These are phyloP conservation scores for Pteria penguin DNA, from an alignment of 2,888 invertebrate species.

Conservation along the genomic window DNA sequence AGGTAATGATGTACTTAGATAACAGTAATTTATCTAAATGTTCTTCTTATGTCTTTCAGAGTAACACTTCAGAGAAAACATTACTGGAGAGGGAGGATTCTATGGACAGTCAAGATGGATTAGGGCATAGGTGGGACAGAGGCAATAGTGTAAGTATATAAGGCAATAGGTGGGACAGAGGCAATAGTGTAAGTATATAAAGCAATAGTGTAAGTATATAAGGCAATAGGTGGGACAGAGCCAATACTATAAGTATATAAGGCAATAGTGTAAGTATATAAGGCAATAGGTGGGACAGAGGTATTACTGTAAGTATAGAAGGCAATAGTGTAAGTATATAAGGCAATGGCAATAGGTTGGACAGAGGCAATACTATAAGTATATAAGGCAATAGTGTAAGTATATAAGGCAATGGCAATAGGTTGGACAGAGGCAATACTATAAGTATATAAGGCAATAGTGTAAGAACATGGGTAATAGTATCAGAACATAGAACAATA, in stretches of 20 bases:
- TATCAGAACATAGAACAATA: no score
- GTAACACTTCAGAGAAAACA: conserved; percentile 86
- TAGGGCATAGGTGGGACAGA: conserved; percentile 79
- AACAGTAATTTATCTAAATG: no score
- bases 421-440: no score
- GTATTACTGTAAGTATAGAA: conserved; percentile 82
- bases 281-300: conserved; percentile 80
- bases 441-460: no score
- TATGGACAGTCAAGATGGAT: conserved; percentile 84
- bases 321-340: no score
- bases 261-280: conserved; percentile 80
- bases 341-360: no score
- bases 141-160: conserved; percentile 81
- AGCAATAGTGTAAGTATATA: conserved; percentile 80
- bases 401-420: no score
- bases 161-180: conserved; percentile 80
- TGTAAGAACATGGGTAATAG: no score
- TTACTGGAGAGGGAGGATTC: conserved; percentile 88
- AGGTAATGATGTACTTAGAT: background rate
- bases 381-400: no score
- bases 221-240: conserved; percentile 80
- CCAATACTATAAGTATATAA: conserved; percentile 82
- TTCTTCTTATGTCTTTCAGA: conserved; percentile 60
- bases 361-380: no score
- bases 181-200: conserved; percentile 82